Conservation (phyloP, 1,140 invertebrate genomes). For the Drosophila ogumai region DNA sequence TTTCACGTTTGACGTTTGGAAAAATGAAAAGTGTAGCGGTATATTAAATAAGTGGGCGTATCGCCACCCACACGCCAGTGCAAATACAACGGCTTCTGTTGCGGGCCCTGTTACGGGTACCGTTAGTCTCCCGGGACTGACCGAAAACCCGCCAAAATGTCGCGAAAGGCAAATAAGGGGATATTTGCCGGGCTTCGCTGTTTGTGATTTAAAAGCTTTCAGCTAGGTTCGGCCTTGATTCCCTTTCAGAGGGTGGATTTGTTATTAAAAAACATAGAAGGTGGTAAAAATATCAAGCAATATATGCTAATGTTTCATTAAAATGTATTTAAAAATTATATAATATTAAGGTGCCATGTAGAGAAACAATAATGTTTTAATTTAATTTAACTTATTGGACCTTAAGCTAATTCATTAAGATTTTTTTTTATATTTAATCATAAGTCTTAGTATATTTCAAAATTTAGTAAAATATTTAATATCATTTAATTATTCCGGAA, state of each 20-base stretch:
- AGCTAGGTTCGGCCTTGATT: neutral
- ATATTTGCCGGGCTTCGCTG: conserved; percentile 31
- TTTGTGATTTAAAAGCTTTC: conserved; percentile 73
- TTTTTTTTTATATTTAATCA: neutral
- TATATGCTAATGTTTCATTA: too few relatives aligned
- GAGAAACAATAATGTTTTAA: too few relatives aligned
- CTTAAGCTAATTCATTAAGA: neutral
- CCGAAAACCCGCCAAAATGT: conserved; percentile 68
- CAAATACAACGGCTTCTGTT: conserved; percentile 20
- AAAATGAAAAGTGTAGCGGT: conserved; percentile 78
- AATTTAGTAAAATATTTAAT: neutral
- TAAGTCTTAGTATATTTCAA: neutral
- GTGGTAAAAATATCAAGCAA: neutral
- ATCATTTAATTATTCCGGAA: neutral
- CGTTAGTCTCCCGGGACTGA: conserved; percentile 21
- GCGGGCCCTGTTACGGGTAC: conserved; percentile 28
- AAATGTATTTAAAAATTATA: too few relatives aligned
- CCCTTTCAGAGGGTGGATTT: neutral
- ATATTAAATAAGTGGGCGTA: conserved; percentile 81
- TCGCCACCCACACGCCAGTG: conserved; percentile 15
- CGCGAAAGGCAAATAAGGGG: conserved; percentile 61
- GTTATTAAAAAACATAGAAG: neutral
- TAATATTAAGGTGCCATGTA: too few relatives aligned
- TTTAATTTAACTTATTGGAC: too few relatives aligned
- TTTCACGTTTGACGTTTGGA: conserved; percentile 74